Evolutionary conservation across 2,888 invertebrate species (phyloP).

Genomic region (Trichacis sp.): DNA sequence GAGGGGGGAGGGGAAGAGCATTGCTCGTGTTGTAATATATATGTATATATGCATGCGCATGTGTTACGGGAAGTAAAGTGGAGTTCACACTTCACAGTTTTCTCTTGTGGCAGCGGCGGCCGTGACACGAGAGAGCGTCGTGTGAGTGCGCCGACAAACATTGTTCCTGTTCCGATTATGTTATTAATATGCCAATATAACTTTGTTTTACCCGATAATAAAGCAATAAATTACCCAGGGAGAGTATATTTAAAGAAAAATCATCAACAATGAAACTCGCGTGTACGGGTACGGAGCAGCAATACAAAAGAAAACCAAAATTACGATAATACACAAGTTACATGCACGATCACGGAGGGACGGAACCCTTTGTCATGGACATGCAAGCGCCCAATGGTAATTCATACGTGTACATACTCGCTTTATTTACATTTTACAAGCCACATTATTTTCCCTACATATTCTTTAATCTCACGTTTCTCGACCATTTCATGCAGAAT

Average conservation of each 20-base stretch:
- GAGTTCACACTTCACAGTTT: too few species aligned
- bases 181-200: background rate
- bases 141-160: too few species aligned
- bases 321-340: conserved; percentile 57
- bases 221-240: background rate
- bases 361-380: conserved; percentile 66
- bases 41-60: too few species aligned
- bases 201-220: background rate
- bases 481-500: too few species aligned
- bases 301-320: conserved; percentile 48
- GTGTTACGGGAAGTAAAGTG: too few species aligned
- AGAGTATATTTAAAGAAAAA: background rate
- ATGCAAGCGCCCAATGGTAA: conserved; percentile 70
- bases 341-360: conserved; percentile 47
- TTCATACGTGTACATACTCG: conserved; percentile 35
- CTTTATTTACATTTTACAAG: background rate
- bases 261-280: background rate
- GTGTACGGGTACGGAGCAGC: conserved; percentile 46
- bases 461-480: too few species aligned
- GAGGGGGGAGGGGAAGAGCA: too few species aligned
- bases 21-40: too few species aligned
- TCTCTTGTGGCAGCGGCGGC: too few species aligned
- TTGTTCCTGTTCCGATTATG: conserved; percentile 6
- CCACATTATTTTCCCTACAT: too few species aligned
- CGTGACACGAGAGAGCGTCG: too few species aligned